phyloP scores from a whole-genome alignment of 1,140 invertebrate species.

The Copidosoma floridanum region DNA sequence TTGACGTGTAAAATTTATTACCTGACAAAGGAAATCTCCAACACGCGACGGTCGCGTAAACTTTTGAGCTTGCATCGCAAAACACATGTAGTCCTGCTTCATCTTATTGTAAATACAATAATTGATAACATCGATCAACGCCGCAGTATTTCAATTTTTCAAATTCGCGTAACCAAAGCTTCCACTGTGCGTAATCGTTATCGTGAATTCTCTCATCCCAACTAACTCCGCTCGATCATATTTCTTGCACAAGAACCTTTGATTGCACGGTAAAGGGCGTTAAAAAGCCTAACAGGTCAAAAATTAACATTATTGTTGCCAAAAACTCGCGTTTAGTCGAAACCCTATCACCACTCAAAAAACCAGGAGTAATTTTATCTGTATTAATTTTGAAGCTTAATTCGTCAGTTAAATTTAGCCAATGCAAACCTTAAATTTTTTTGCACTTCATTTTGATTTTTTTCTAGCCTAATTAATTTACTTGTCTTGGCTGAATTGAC shows the following conservation, averaged over 20 bases:
- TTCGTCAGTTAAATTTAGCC: neutral
- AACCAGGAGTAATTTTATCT: neutral
- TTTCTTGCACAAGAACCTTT: slow-evolving; percentile 46
- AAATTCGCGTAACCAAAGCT: neutral
- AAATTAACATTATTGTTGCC: slow-evolving; percentile 35
- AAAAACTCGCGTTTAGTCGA: slow-evolving; percentile 37
- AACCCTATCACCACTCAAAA: neutral
- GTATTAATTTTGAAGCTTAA: neutral
- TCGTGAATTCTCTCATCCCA: slow-evolving; percentile 15
- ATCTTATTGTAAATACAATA: neutral
- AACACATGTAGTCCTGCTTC: slow-evolving; percentile 34
- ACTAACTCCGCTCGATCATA: slow-evolving; percentile 28
- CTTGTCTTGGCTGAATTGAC: neutral
- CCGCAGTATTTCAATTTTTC: neutral
- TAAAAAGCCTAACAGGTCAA: slow-evolving; percentile 45
- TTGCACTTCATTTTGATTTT: neutral
- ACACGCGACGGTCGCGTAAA: no score
- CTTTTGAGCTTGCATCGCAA: slow-evolving; percentile 38
- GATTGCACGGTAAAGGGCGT: slow-evolving; percentile 39
- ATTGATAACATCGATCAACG: neutral
- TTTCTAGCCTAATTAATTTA: neutral
- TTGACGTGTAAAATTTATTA: no score
- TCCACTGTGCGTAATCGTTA: neutral
- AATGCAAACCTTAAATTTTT: neutral
- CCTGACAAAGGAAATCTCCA: no score